Evolutionary conservation across 2,888 invertebrate genomes (phyloP), one percentile per base, ranked within the genome.

Genomic region (Idaea aversata): DNA sequence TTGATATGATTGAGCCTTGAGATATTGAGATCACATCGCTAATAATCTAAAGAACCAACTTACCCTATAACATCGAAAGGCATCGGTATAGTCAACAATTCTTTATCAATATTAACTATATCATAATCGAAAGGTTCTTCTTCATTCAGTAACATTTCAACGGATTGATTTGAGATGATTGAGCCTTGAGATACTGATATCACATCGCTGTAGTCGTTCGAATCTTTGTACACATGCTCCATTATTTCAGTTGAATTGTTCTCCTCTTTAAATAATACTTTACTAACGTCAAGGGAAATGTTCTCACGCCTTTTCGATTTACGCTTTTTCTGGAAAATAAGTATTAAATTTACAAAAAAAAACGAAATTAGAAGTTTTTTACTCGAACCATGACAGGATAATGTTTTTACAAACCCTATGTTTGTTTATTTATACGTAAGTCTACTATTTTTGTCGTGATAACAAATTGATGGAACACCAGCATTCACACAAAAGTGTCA

Each of bases 51-150:
- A 7, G 69, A 62, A 34, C 5, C 5, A 47, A 47, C 47, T 47
- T 47, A 47, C 47, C 3, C 7, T 13, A 47, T 47, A 47, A 47
- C 47, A 47, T 82, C 79, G 47, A 62, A 68, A 4, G 83, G 78
- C 34, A 82, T 79, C 0, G 82, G 79, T 2, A 86, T 62, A 7
- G 75, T 77, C 34, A 91, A 68, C 64, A 90, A 71, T 5, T 74
- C 78, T 0, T 77, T 75, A 65, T 91, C 90, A 61, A 92, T 92
- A 65, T 92, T 92, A 4, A 92, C 84, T 6, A 92, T 92, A 10
- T 92, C 92, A 62, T 91, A 92, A 63, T 92, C 92, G 68, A 92
- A 89, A 0, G 91, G 83, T 60, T 93, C 92, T 34, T 82, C 90
- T 25, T 47, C 47, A 0, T 90, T 90, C 0, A 91, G 60, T n/a